These are phyloP conservation scores for Bubo bubo DNA, from an alignment of 2,113 vertebrate species.

Conservation along the genomic window DNA sequence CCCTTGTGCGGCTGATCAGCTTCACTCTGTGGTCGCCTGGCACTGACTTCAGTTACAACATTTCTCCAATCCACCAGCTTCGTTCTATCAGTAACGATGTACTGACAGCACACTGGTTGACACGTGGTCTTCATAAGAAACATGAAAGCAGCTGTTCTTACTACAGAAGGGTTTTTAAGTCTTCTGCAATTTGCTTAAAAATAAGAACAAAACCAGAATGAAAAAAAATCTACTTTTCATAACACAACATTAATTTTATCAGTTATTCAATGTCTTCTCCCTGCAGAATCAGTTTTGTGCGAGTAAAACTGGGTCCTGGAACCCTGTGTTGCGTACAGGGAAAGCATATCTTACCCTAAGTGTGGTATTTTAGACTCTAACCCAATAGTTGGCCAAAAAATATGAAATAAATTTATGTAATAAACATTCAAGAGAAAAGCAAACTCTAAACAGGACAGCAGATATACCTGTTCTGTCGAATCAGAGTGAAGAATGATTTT, in stretches of 20 bases:
- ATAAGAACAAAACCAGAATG: not conserved
- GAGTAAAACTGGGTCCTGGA: not conserved
- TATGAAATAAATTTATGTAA: no score
- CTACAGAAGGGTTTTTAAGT: not conserved
- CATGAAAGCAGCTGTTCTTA: not conserved
- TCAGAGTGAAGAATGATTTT: not conserved
- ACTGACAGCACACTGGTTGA: not conserved
- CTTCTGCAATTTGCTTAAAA: not conserved
- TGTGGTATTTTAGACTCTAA: not conserved
- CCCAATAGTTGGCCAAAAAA: not conserved
- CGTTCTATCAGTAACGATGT: not conserved
- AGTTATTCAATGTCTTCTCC: not conserved
- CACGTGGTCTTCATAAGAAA: not conserved
- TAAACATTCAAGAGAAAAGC: not conserved
- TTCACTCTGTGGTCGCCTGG: accelerated
- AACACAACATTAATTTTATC: not conserved
- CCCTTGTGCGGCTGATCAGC: not conserved
- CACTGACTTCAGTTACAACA: not conserved
- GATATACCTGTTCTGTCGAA: not conserved
- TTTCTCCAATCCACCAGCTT: not conserved
- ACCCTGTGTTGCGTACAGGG: not conserved
- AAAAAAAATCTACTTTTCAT: not conserved
- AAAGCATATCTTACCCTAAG: not conserved
- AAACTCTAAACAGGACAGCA: not conserved
- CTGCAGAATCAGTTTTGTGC: not conserved